Percentiles rank a stretch among this genome's conserved stretches.
Evolutionary conservation across 2,888 invertebrate species (phyloP).

Genomic region (Caenorhabditis sulstoni): DNA sequence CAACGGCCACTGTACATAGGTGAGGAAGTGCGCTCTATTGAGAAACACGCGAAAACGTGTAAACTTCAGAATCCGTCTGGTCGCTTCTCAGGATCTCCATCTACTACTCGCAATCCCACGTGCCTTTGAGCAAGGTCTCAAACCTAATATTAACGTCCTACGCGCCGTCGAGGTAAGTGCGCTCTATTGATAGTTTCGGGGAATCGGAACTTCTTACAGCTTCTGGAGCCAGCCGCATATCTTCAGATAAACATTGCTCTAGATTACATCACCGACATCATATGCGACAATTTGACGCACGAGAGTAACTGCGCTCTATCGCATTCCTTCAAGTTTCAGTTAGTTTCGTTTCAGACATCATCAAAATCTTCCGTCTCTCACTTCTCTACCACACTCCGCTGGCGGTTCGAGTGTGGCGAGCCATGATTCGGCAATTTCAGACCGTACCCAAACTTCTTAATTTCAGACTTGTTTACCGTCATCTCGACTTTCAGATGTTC

Average conservation of each 20-base stretch:
- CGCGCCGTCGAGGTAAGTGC: conserved; percentile 42
- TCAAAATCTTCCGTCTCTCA: conserved; percentile 48
- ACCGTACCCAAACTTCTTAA: conserved; percentile 8
- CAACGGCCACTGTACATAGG: conserved; percentile 28
- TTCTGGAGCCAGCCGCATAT: conserved; percentile 57
- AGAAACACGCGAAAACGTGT: background rate
- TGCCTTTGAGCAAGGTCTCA: conserved; percentile 45
- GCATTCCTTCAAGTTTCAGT: background rate
- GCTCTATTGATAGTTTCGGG: too few relatives aligned
- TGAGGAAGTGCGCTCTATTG: background rate
- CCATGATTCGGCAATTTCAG: conserved; percentile 49
- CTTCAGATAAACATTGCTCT: conserved; percentile 46
- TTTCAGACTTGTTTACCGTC: too few relatives aligned
- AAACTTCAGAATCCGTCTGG: conserved; percentile 48
- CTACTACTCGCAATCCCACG: conserved; percentile 54
- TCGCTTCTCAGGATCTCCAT: conserved; percentile 38
- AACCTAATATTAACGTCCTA: conserved; percentile 38
- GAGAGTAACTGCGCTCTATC: conserved; percentile 28
- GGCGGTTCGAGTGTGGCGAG: conserved; percentile 48
- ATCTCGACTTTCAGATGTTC: conserved; percentile 32
- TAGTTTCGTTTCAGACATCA: conserved; percentile 32
- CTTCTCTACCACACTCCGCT: conserved; percentile 42
- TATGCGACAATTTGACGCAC: conserved; percentile 33
- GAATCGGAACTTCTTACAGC: conserved; percentile 39
- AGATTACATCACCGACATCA: conserved; percentile 48